Evolutionary conservation across 2,113 vertebrate species (phyloP).

Genomic region (Abramis brama): DNA sequence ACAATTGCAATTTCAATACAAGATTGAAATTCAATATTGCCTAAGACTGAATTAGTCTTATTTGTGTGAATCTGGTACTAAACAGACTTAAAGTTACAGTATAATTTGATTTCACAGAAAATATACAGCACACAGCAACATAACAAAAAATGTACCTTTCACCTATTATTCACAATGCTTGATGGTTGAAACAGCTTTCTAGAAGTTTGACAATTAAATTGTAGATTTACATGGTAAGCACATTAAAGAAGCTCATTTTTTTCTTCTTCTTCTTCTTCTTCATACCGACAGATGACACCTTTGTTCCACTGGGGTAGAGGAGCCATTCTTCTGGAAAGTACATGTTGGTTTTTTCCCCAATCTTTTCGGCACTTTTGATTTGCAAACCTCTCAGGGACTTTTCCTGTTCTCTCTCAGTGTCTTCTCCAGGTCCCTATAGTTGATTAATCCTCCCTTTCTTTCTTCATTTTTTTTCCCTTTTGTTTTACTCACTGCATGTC

Average conservation of each 20-base stretch:
- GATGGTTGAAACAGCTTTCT: neutral
- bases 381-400: constrained; percentile 54
- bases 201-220: constrained; percentile 3
- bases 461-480: constrained; percentile 57
- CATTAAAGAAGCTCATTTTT: constrained; percentile 7
- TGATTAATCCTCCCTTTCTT: constrained; percentile 47
- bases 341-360: constrained; percentile 51
- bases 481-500: constrained; percentile 51
- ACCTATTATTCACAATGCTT: neutral
- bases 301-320: constrained; percentile 49
- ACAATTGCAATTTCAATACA: too few relatives aligned
- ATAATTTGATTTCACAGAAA: neutral
- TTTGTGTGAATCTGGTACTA: too few relatives aligned
- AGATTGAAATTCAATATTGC: too few relatives aligned
- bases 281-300: constrained; percentile 56
- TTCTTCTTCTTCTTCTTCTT: neutral
- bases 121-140: neutral
- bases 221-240: neutral
- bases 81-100: too few relatives aligned
- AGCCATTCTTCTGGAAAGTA: constrained; percentile 57
- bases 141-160: neutral
- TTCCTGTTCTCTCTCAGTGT: constrained; percentile 30
- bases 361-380: constrained; percentile 48
- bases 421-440: constrained; percentile 31
- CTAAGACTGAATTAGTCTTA: too few relatives aligned